Percentiles rank a stretch among this genome's conserved stretches.
Conservation (phyloP, 2,113 vertebrate genomes). For the Amblyornis subalaris region DNA sequence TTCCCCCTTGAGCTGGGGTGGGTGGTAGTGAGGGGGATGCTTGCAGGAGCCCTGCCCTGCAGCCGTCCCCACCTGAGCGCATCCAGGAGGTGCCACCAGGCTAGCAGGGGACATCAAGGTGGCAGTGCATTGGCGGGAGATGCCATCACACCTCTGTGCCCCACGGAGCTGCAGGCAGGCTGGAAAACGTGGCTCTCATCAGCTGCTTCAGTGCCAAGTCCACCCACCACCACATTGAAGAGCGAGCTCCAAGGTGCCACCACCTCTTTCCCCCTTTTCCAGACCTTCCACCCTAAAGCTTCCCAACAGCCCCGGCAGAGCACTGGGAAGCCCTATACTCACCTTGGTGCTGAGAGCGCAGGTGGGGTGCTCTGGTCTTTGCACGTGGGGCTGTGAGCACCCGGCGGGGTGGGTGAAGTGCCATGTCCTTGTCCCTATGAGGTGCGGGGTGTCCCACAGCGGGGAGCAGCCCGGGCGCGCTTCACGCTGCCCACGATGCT, state of each 20-base stretch:
- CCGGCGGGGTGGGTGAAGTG: fast-evolving
- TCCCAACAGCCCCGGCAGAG: neutral
- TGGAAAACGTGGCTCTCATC: neutral
- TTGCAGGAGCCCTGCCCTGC: neutral
- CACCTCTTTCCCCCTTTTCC: neutral
- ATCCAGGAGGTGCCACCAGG: neutral
- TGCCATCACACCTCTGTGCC: neutral
- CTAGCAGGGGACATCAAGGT: neutral
- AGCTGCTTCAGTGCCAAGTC: neutral
- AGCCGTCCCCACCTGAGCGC: neutral
- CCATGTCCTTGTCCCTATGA: fast-evolving
- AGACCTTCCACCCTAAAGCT: neutral
- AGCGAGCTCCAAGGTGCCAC: neutral
- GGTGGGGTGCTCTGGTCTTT: fast-evolving
- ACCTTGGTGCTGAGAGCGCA: fast-evolving
- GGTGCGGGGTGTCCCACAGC: fast-evolving
- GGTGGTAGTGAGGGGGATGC: fast-evolving
- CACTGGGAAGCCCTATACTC: neutral
- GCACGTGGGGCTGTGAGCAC: fast-evolving
- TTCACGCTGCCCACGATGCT: neutral
- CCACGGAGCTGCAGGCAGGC: neutral
- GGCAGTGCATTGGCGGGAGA: fast-evolving
- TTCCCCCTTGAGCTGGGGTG: neutral
- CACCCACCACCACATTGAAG: fast-evolving
- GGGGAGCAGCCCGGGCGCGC: too few species aligned